Evolutionary conservation across 2,888 invertebrate genomes (phyloP), one percentile per base, ranked within the genome.

Genomic region (Diaprepes abbreviatus): DNA sequence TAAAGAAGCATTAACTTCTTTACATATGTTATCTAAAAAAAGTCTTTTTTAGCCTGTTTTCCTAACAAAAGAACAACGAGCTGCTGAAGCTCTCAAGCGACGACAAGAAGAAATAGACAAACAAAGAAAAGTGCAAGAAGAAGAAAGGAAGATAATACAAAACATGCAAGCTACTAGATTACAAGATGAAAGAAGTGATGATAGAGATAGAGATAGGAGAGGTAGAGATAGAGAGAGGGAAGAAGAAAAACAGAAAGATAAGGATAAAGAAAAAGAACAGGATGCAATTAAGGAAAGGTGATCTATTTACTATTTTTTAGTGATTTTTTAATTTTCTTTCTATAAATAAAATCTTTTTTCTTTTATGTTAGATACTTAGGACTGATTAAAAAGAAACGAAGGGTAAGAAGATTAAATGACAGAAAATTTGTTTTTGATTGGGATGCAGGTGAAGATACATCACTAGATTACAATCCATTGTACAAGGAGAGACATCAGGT

Each of bases 361-460:
- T 19, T 4, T 6, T 16, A 28, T 48, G 6, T 35, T 63, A 68
- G 69, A 3, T 98, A 98, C 83, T 86, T 98, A 57, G 98, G 98
- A 0, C 90, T 96, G 48, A 87, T 95, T 0, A 98, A 97, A 82
- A 96, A 97, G 81, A 96, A 96, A 80, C 89, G 97, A 10, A 87
- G 98, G 66, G 95, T 97, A 0, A 87, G 99, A 14, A 88, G 98
- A 71, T 86, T 99, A 40, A 99, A 99, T 85, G 99, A 99, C 82
- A 88, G 98, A 12, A 99, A 99, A 85, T 99, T 99, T 87, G 98
- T 99, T 0, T 99, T 99, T 84, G 99, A 99, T 85, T 99, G 99
- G 99, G 99, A 99, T 86, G 97, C 97, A 0, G 93, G 95, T 0
- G 99, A 99, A 85, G 99, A 99, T 80, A 99, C 99, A 0, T 96